Evolutionary conservation across 1,140 invertebrate species (phyloP).

Genomic region (Zaprionus tsacasi): DNA sequence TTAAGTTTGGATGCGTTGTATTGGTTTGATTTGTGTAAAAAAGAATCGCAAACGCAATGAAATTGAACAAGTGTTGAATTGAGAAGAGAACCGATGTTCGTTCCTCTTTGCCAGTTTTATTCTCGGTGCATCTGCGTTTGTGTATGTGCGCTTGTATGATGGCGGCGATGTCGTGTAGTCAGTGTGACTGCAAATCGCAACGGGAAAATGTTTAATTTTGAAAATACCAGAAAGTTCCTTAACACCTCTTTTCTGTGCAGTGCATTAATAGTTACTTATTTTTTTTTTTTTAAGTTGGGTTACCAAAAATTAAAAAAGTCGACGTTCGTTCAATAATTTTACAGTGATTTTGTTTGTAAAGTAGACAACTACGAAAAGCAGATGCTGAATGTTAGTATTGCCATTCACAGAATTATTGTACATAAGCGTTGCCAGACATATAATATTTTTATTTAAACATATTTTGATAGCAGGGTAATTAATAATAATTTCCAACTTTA

Average conservation of each 20-base stretch:
- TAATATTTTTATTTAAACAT: not conserved
- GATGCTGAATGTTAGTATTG: slow-evolving; percentile 1
- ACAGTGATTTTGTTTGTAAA: not conserved
- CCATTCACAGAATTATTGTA: slow-evolving; percentile 3
- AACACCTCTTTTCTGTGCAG: not conserved
- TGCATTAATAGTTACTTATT: not conserved
- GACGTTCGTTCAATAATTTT: not conserved
- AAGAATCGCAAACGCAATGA: slow-evolving; percentile 81
- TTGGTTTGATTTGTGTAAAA: slow-evolving; percentile 77
- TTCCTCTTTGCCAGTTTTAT: slow-evolving; percentile 64
- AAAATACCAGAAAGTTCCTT: slow-evolving; percentile 15
- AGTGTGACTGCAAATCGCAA: slow-evolving; percentile 21
- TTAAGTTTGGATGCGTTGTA: slow-evolving; percentile 74
- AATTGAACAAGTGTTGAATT: slow-evolving; percentile 84
- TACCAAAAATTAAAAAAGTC: not conserved
- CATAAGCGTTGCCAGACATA: slow-evolving; percentile 13
- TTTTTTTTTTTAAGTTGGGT: not conserved
- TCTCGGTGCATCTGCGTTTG: slow-evolving; percentile 55
- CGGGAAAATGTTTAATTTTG: not conserved
- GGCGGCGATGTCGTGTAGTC: slow-evolving; percentile 44
- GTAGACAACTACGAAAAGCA: not conserved
- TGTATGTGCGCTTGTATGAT: slow-evolving; percentile 59
- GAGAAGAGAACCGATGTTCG: slow-evolving; percentile 72
- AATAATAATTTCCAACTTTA: not conserved
- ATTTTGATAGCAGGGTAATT: not conserved